Base-by-base conservation (phyloP, 1,140 invertebrate genomes). In the Cataglyphis hispanica region DNA sequence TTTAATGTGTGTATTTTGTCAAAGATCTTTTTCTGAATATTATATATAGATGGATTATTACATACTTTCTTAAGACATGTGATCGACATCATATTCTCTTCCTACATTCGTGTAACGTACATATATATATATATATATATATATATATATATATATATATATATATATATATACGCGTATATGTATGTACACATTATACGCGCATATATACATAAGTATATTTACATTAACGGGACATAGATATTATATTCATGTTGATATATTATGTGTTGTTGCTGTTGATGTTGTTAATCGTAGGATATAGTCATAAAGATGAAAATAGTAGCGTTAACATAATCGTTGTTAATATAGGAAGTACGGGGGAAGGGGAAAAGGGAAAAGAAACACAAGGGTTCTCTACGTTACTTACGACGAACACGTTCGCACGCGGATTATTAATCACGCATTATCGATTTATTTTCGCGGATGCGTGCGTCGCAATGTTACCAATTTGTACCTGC, bases 191-290 rank as follows among this genome's bases (percentile, higher is more conserved):
- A 50, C 34, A 34, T 1, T 6, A 75, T 19, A 40, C 46, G 34
- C 43, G 43, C 50, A 5, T 84, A n/a, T 84, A 43, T 16, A 80
- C 67, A 72, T 83, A 64, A 46, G 34, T 63, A 72, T 83, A 64
- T 61, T 6, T 86, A 63, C 53, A 53, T 74, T 78, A 84, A 50
- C 58, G 31, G 67, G 64, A 86, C 87, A 64, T 60, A 88, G 64
- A 88, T 87, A 92, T 88, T 91, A 90, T 90, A 93, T 93, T 90
- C 91, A 90, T 86, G 93, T 94, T 95, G 89, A 94, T 91, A 91
- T 93, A 94, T 93, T 94, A 93, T 92, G 93, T 95, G 94, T 94
- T 95, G 92, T 95, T 95, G 94, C 91, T 94, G 94, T 95, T 95
- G 92, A 94, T 95, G 94, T 95, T 95, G 91, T 94, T 94, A 93